Evolutionary conservation across 2,888 invertebrate species (phyloP).

Genomic region (Sussaba pulchella): DNA sequence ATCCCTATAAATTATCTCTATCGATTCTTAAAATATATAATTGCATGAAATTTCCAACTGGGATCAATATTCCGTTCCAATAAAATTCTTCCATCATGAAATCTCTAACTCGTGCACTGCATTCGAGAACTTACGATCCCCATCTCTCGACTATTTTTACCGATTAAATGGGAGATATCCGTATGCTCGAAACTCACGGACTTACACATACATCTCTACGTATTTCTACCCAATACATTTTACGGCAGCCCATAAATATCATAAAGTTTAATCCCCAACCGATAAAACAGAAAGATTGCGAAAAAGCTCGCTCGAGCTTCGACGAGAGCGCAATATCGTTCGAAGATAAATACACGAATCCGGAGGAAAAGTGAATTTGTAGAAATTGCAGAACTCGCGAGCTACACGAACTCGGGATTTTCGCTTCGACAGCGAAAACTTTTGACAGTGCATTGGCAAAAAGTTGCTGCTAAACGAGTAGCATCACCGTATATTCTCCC

Average conservation of each 20-base stretch:
- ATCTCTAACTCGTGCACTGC: too few species aligned
- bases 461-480: conserved; percentile 27
- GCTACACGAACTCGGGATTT: conserved; percentile 35
- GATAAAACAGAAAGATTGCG: background rate
- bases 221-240: background rate
- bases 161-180: too few species aligned
- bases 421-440: conserved; percentile 40
- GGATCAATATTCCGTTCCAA: too few species aligned
- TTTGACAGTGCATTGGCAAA: conserved; percentile 1
- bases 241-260: background rate
- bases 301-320: background rate
- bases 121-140: too few species aligned
- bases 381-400: conserved; percentile 3
- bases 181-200: too few species aligned
- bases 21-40: too few species aligned
- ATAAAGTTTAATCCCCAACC: conserved; percentile 7
- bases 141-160: too few species aligned
- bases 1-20: too few species aligned
- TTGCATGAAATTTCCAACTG: too few species aligned
- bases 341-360: conserved; percentile 21
- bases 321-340: background rate
- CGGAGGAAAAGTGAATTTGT: background rate
- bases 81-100: too few species aligned
- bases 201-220: background rate
- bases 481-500: conserved; percentile 23